Percentiles rank a stretch among this genome's conserved stretches.
These are phyloP conservation scores for Boloria euphrosyne DNA, from an alignment of 2,888 invertebrate genomes.

Conservation along the genomic window DNA sequence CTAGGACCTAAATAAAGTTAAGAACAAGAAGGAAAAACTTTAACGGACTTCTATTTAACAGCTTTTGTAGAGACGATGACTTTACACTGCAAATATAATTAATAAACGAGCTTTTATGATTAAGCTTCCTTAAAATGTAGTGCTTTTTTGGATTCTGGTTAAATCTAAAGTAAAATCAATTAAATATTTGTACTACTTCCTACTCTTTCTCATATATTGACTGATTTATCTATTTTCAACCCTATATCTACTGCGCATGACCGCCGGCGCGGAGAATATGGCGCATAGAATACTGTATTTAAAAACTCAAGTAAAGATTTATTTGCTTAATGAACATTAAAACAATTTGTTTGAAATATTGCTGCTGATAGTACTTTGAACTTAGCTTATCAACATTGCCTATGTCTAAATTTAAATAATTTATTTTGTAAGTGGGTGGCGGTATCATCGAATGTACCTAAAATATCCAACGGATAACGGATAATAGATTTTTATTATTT, in stretches of 20 bases:
- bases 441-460: neutral
- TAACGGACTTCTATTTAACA: too few relatives aligned
- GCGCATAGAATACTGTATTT: constrained; percentile 8
- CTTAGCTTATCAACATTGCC: too few relatives aligned
- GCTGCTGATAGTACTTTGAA: too few relatives aligned
- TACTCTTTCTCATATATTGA: neutral
- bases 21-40: too few relatives aligned
- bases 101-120: too few relatives aligned
- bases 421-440: neutral
- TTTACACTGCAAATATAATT: too few relatives aligned
- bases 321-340: neutral
- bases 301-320: neutral
- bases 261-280: constrained; percentile 13
- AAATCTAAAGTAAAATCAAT: constrained; percentile 9
- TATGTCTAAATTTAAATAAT: neutral
- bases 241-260: constrained; percentile 18
- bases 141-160: neutral
- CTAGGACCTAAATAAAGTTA: too few relatives aligned
- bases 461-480: constrained; percentile 5
- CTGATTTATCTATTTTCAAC: constrained; percentile 3
- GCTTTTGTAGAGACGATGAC: too few relatives aligned
- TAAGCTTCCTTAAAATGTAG: too few relatives aligned
- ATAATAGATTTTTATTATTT: neutral
- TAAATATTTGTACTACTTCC: constrained; percentile 8
- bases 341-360: too few relatives aligned